phyloP scores from a whole-genome alignment of 92 coral and sea anemone genomes.

The Heliopora coerulea region DNA sequence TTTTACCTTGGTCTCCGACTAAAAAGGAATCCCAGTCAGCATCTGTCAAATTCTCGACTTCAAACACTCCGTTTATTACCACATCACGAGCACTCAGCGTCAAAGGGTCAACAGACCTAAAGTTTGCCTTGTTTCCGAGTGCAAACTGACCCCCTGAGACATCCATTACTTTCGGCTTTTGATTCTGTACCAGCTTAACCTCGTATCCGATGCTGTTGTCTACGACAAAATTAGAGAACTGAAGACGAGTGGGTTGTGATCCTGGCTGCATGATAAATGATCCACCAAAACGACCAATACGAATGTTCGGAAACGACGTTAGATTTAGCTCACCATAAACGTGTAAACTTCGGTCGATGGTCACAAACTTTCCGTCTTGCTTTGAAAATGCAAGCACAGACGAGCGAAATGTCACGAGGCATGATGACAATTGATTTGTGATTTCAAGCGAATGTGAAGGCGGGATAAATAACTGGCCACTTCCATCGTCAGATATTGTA shows the following conservation, averaged over 20 bases:
- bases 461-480: slow-evolving; percentile 72
- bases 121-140: background rate
- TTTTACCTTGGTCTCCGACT: slow-evolving; percentile 20
- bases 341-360: slow-evolving; percentile 54
- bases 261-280: slow-evolving; percentile 69
- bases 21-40: slow-evolving; percentile 43
- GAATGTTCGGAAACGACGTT: slow-evolving; percentile 50
- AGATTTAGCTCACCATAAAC: slow-evolving; percentile 66
- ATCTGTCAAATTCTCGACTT: slow-evolving; percentile 24
- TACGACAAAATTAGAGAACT: slow-evolving; percentile 30
- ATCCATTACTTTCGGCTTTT: background rate
- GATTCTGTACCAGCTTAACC: slow-evolving; percentile 21
- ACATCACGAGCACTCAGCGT: slow-evolving; percentile 40
- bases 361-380: background rate
- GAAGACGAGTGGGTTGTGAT: slow-evolving; percentile 56
- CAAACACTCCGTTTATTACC: slow-evolving; percentile 34
- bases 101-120: background rate
- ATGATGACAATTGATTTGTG: slow-evolving; percentile 61
- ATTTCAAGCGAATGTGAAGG: slow-evolving; percentile 56
- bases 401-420: slow-evolving; percentile 65
- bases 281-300: slow-evolving; percentile 63
- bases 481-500: slow-evolving; percentile 67
- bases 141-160: slow-evolving; percentile 12
- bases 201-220: slow-evolving; percentile 10
- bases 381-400: slow-evolving; percentile 39